Evolutionary conservation across 2,888 invertebrate genomes (phyloP), one percentile per base, ranked within the genome.

Genomic region (Cheilosia impressa): DNA sequence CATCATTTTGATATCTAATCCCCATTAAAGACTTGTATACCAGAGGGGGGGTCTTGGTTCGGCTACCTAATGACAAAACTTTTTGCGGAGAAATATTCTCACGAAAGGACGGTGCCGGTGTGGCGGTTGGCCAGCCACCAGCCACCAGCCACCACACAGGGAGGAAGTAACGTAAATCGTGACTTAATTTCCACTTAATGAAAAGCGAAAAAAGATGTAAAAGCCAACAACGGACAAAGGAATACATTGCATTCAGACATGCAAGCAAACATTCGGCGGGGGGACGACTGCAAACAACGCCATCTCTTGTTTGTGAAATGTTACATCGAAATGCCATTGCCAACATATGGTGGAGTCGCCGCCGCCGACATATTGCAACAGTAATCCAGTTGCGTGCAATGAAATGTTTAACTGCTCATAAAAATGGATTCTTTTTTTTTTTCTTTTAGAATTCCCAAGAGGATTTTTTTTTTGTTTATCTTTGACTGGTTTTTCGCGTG

Each of bases 1-100:
- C 69, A 71, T 84, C 66, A 84, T 75, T 75, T 27, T 66, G 80
- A 65, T 80, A 84, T 80, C 84, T 84, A 84, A 84, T 76, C 68
- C 75, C 83, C 75, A 79, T 79, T 84, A 79, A 43, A 50, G 63
- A 52, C 52, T 52, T 52, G 22, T 52, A 24, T 15, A 24, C 5
- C 22, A 24, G 52, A 24, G 57, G 78, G 57, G 78, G 31, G 55
- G 17, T 13, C 34, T 68, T 22, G 55, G 13, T 7, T 43, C 62
- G 63, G 47, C 66, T 68, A 62, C 66, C 71, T 71, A 71, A 82
- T 82, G 72, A 53, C 45, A 63, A 38, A 69, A 62, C 45, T 47
- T 68, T 68, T 75, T 47, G 31, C 62, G 19, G 6, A 15, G 72
- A 65, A 31, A 41, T 52, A 47, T 75, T 75, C 80, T 80, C 80